Evolutionary conservation across 30 jellyfish, hydroid and myxozoan genomes (phyloP), one percentile per base, ranked within the genome.

Genomic region (Pelagia noctiluca): DNA sequence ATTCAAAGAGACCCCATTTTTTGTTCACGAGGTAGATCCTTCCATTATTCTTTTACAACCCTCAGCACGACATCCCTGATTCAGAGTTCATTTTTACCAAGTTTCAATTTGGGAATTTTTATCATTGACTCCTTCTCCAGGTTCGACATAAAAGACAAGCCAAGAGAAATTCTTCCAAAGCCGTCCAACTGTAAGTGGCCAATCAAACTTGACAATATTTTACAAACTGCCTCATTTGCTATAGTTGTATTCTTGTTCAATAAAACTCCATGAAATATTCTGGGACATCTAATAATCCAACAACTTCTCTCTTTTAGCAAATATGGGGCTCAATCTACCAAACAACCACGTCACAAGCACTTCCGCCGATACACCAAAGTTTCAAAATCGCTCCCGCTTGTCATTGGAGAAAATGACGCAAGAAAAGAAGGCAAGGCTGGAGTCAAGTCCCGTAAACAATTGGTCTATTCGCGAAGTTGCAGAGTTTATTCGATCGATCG

Each of bases 381-480:
- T 37, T 34, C 77, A 62, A 1, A 70, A 63, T 11, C 74, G 73
- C 57, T 23, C 78, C 24, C 67, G 68, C 66, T 28, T 82, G 86
- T 86, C 92, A 46, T 70, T 84, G 65, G 94, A 42, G 18, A 84
- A 70, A 83, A 72, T 18, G 60, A 72, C 33, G 25, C 33, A 50
- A 1, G 77, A 84, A 61, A 72, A 50, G 34, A 84, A 84, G 11
- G 69, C 42, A 24, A 72, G 54, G 49, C 50, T 36, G 23, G 84
- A 71, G 50, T 35, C 88, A 19, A 91, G 98, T 66, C 87, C 72
- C 50, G 97, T 89, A 3, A 66, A 81, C 23, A 63, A 87, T 25
- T 94, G 99, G 99, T 19, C 96, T 1, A 90, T 76, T 8, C 71
- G 90, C 11, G 99, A 94, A 32, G 99, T 94, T 36, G 88, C 87